Evolutionary conservation across 2,888 invertebrate species (phyloP).

Genomic region (Drosophila rellima): DNA sequence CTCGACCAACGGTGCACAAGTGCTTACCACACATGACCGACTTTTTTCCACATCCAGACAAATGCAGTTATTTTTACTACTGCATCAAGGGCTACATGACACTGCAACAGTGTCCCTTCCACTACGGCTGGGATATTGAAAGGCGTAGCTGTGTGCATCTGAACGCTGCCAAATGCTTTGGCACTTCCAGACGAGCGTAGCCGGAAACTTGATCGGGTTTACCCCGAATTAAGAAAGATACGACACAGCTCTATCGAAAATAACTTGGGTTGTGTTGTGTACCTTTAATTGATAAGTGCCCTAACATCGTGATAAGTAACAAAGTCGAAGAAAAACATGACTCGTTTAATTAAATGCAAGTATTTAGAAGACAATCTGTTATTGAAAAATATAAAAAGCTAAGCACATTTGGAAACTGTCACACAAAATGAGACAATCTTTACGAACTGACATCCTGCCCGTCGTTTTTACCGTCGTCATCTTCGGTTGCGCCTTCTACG

Average conservation of each 20-base stretch:
- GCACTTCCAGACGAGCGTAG: slow-evolving; percentile 55
- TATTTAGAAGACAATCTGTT: slow-evolving; percentile 47
- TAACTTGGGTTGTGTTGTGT: slow-evolving; percentile 42
- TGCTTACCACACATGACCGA: slow-evolving; percentile 79
- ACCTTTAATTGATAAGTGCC: slow-evolving; percentile 57
- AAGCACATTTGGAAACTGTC: slow-evolving; percentile 30
- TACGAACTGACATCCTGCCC: slow-evolving; percentile 40
- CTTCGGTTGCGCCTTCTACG: slow-evolving; percentile 16
- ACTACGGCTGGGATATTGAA: slow-evolving; percentile 84
- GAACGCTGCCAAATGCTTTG: slow-evolving; percentile 79
- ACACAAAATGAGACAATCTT: slow-evolving; percentile 62
- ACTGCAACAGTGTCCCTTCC: slow-evolving; percentile 84
- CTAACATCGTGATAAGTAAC: slow-evolving; percentile 57
- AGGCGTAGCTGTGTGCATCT: slow-evolving; percentile 79
- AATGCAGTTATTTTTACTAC: slow-evolving; percentile 84
- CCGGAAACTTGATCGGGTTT: slow-evolving; percentile 33
- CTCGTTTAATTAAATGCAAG: slow-evolving; percentile 70
- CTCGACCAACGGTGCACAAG: slow-evolving; percentile 63
- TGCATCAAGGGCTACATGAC: slow-evolving; percentile 84
- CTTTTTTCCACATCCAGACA: slow-evolving; percentile 83
- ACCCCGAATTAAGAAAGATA: slow-evolving; percentile 7
- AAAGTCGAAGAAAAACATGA: slow-evolving; percentile 48
- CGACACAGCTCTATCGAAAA: slow-evolving; percentile 23
- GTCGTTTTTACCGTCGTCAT: slow-evolving; percentile 23
- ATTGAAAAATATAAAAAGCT: slow-evolving; percentile 68